Evolutionary conservation across 1,140 invertebrate genomes (phyloP), one percentile per base, ranked within the genome.

Genomic region (Dendrolimus kikuchii): DNA sequence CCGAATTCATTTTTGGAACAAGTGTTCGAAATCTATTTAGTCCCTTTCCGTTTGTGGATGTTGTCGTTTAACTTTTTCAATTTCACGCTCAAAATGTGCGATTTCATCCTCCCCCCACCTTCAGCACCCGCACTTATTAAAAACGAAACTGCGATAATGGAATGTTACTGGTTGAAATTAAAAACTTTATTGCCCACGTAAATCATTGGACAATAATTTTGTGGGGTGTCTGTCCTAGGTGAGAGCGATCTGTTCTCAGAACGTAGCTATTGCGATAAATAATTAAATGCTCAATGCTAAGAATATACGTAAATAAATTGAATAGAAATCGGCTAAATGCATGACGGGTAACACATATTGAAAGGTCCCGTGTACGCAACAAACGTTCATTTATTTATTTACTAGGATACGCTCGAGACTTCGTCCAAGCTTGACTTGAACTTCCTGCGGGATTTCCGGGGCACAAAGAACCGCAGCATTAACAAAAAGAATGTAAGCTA

Each of bases 11-110:
- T 45, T 9, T 45, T 10, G 23, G 43, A 45, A 45, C 42, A 38
- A 50, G 5, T 41, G 10, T 50, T 50, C 41, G 39, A 50, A 50
- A 50, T 41, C 36, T 50, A 38, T 51, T 38, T 51, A 44, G 49
- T 45, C 60, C 55, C 55, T 40, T 51, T 55, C 60, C 60, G 50
- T 60, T 59, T 50, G 61, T 60, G 60, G 55, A 64, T 60, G 52
- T 64, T 60, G 55, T 56, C 60, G 56, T 56, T 60, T 44, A 68
- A 68, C 62, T 68, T 68, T 68, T 68, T 64, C 65, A 68, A 68
- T 68, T 68, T 60, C 60, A 57, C 59, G 54, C 46, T 10, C 47
- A 46, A 59, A 66, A 66, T 63, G 62, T 60, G 52, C 54, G 50
- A 44, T 49, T 58, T 45, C 54, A 50, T 23, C 5, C 23, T 23